Evolutionary conservation across 2,888 invertebrate genomes (phyloP).

Genomic region (Eumerus sabulonum): DNA sequence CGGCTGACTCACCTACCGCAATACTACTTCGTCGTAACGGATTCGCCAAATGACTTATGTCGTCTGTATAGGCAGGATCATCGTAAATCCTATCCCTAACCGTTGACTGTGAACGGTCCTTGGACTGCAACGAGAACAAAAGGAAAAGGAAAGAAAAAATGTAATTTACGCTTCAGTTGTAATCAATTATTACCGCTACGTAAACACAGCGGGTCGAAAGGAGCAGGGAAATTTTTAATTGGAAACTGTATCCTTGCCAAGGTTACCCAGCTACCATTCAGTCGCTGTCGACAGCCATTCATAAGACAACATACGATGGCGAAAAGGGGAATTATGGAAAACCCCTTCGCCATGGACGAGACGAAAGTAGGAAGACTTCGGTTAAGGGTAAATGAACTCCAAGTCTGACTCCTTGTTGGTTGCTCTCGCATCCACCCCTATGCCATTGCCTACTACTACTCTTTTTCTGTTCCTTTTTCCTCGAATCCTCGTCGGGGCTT

Average conservation of each 20-base stretch:
- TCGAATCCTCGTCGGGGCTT: conserved; percentile 1
- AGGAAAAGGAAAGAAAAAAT: conserved; percentile 15
- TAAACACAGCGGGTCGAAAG: conserved; percentile 18
- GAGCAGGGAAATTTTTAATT: conserved; percentile 43
- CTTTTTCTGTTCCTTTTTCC: conserved; percentile 17
- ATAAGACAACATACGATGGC: not conserved
- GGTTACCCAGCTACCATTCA: not conserved
- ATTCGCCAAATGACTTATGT: conserved; percentile 78
- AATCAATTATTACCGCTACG: conserved; percentile 43
- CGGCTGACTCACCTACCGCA: conserved; percentile 66
- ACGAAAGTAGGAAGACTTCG: conserved; percentile 1
- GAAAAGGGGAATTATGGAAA: not conserved
- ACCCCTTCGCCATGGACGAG: too few relatives aligned
- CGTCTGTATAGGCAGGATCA: conserved; percentile 79
- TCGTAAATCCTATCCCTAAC: conserved; percentile 78
- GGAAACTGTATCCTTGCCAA: conserved; percentile 42
- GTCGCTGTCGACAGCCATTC: not conserved
- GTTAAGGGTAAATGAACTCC: conserved; percentile 54
- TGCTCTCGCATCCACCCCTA: conserved; percentile 9
- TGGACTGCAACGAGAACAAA: conserved; percentile 72
- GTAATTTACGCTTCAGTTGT: conserved; percentile 26
- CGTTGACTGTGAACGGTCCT: conserved; percentile 76
- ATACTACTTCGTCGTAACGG: conserved; percentile 75
- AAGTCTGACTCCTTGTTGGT: conserved; percentile 27
- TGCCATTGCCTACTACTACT: conserved; percentile 10